A percentile compares a stretch with the other conserved stretches of the same genome.
These are phyloP conservation scores for Eurois occulta DNA, from an alignment of 2,888 invertebrate species.

Conservation along the genomic window DNA sequence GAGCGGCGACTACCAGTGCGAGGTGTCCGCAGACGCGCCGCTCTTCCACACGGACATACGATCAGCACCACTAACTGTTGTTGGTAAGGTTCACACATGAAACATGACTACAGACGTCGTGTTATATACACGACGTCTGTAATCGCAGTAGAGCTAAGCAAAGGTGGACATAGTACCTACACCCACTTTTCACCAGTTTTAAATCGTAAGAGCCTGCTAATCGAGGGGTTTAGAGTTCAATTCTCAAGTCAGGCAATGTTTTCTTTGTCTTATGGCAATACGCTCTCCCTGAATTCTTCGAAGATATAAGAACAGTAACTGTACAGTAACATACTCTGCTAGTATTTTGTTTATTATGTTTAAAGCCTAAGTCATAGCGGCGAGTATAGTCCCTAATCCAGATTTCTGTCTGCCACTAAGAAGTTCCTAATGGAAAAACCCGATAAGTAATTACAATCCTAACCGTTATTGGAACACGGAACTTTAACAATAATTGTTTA, in stretches of 20 bases:
- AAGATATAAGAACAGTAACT: background rate
- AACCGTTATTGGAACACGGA: conserved; percentile 12
- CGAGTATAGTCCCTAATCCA: background rate
- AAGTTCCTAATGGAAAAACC: conserved; percentile 1
- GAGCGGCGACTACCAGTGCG: conserved; percentile 93
- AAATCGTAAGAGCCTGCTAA: background rate
- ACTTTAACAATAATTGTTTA: conserved; percentile 41
- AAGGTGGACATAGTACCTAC: background rate
- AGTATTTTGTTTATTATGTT: background rate
- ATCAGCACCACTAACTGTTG: conserved; percentile 92
- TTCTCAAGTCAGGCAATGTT: background rate
- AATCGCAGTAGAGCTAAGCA: background rate
- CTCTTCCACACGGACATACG: conserved; percentile 92
- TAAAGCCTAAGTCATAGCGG: background rate
- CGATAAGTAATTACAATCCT: conserved; percentile 26
- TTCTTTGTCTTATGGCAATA: background rate
- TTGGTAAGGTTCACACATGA: conserved; percentile 88
- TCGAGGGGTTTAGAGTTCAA: background rate
- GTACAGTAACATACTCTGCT: background rate
- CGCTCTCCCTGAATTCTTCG: background rate
- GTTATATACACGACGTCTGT: background rate
- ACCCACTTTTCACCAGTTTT: too few species aligned
- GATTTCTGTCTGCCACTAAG: background rate
- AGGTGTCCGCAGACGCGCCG: conserved; percentile 93
- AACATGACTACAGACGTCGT: too few species aligned